Evolutionary conservation across 2,797 vertebrate genomes (phyloP).

Genomic region (Gastrophryne carolinensis): DNA sequence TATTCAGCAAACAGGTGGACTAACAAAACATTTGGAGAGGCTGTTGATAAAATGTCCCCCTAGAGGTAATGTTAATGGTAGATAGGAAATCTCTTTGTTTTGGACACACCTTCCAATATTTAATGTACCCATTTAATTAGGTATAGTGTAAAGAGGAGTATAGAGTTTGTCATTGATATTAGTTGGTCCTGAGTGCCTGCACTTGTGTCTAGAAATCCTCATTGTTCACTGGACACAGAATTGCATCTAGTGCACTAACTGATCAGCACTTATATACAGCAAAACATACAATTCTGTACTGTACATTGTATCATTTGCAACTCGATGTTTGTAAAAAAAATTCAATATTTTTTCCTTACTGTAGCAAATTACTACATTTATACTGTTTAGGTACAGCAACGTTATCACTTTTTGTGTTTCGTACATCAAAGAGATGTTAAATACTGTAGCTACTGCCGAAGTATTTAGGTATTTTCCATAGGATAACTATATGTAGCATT

Average conservation of each 20-base stretch:
- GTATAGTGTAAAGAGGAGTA: constrained; percentile 29
- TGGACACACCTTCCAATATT: constrained; percentile 29
- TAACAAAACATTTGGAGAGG: constrained; percentile 12
- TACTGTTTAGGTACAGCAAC: constrained; percentile 35
- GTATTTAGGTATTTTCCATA: constrained; percentile 35
- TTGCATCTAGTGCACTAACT: constrained; percentile 40
- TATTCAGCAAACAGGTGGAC: neutral
- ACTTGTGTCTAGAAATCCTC: constrained; percentile 26
- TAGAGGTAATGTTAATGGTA: constrained; percentile 39
- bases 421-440: constrained; percentile 38
- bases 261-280: constrained; percentile 25
- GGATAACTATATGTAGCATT: constrained; percentile 32
- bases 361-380: constrained; percentile 47
- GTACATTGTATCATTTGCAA: constrained; percentile 45
- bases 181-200: constrained; percentile 19
- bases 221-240: constrained; percentile 43
- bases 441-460: constrained; percentile 19
- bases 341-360: constrained; percentile 49
- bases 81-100: constrained; percentile 38
- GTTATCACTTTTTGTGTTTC: constrained; percentile 33
- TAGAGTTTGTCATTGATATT: constrained; percentile 18
- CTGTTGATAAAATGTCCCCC: constrained; percentile 6
- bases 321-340: constrained; percentile 49
- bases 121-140: constrained; percentile 36
- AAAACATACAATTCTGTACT: constrained; percentile 35